Conservation (phyloP, 2,888 invertebrate genomes). For the Amphiduros pacificus region DNA sequence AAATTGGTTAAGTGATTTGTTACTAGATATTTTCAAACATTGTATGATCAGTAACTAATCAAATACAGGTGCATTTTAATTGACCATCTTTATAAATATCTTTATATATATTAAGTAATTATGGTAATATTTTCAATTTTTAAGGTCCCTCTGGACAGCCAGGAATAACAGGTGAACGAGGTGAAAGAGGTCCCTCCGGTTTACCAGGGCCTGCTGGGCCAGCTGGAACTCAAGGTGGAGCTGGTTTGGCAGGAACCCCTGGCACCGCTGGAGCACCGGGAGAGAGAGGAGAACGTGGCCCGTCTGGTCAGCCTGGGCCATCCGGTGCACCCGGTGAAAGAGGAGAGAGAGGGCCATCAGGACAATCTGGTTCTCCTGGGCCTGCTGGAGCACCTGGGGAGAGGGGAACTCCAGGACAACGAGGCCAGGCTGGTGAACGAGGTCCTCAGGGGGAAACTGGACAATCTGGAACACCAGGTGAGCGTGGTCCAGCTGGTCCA, state of each 20-base stretch:
- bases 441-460: slow-evolving; percentile 11
- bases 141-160: slow-evolving; percentile 1
- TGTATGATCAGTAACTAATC: too few species aligned
- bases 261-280: slow-evolving; percentile 35
- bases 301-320: slow-evolving; percentile 15
- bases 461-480: slow-evolving; percentile 19
- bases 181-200: slow-evolving; percentile 31
- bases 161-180: slow-evolving; percentile 9
- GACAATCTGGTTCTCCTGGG: slow-evolving; percentile 21
- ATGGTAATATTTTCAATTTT: too few species aligned
- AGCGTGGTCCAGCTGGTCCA: slow-evolving; percentile 16
- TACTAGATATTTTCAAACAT: too few species aligned
- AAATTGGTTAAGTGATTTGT: too few species aligned
- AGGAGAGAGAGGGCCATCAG: slow-evolving; percentile 19
- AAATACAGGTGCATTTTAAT: too few species aligned
- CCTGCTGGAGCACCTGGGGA: slow-evolving; percentile 22
- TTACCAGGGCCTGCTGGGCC: slow-evolving; percentile 26
- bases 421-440: slow-evolving; percentile 63
- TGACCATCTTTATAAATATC: too few species aligned
- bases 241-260: slow-evolving; percentile 7
- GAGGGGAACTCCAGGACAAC: slow-evolving; percentile 12
- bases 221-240: slow-evolving; percentile 13
- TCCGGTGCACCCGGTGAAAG: slow-evolving; percentile 21
- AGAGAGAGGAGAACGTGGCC: slow-evolving; percentile 7
- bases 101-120: too few species aligned